Evolutionary conservation across 2,797 vertebrate species (phyloP).

Genomic region (Falco columbarius): DNA sequence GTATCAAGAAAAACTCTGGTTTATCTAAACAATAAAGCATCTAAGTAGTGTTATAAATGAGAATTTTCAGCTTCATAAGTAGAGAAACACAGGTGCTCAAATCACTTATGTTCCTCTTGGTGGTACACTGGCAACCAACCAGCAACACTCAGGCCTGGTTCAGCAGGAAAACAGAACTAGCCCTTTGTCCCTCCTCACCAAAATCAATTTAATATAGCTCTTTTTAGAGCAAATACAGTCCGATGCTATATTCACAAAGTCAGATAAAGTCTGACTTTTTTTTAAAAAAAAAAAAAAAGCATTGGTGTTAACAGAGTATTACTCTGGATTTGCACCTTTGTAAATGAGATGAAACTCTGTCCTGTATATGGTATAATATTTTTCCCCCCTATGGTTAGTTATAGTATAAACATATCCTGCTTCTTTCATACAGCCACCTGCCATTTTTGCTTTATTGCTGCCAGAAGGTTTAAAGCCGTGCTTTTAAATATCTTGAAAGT

Average conservation of each 20-base stretch:
- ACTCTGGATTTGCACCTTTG: not conserved
- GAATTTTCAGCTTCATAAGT: not conserved
- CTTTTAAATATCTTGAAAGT: constrained; percentile 79
- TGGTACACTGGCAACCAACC: not conserved
- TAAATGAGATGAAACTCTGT: not conserved
- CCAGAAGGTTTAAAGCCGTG: constrained; percentile 71
- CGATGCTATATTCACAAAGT: rapidly evolving
- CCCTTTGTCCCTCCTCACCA: not conserved
- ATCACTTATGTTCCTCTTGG: not conserved
- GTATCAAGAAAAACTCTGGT: not conserved
- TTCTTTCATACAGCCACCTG: constrained; percentile 74
- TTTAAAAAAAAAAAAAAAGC: not conserved
- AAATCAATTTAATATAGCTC: not conserved
- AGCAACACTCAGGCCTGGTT: not conserved
- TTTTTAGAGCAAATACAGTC: not conserved
- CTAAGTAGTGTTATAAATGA: not conserved
- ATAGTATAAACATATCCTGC: constrained; percentile 62
- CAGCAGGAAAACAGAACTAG: not conserved
- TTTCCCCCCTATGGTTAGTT: not conserved
- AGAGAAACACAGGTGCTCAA: not conserved
- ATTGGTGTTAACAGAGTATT: not conserved
- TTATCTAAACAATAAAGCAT: not conserved
- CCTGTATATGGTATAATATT: not conserved
- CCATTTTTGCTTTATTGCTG: constrained; percentile 74
- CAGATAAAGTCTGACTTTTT: not conserved